Evolutionary conservation across 2,888 invertebrate genomes (phyloP).

Genomic region (Metalampra italica): DNA sequence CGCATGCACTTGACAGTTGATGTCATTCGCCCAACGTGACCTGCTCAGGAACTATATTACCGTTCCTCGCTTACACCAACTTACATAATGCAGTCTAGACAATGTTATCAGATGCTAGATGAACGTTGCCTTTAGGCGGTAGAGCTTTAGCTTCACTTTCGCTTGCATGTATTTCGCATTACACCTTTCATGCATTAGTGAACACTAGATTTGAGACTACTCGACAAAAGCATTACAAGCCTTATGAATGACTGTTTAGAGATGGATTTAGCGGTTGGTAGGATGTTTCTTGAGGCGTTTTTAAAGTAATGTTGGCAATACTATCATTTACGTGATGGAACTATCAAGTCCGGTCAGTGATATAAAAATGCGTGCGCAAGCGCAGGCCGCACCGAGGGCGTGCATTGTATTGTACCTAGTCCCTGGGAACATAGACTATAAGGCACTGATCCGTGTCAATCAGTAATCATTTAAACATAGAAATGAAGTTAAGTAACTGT

Average conservation of each 20-base stretch:
- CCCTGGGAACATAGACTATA: slow-evolving; percentile 41
- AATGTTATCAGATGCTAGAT: slow-evolving; percentile 43
- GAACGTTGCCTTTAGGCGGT: slow-evolving; percentile 48
- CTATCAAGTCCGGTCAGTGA: slow-evolving; percentile 54
- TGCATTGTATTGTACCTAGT: slow-evolving; percentile 42
- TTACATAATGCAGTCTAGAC: slow-evolving; percentile 69
- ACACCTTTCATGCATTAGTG: slow-evolving; percentile 42
- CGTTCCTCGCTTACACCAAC: slow-evolving; percentile 64
- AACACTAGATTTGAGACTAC: slow-evolving; percentile 31
- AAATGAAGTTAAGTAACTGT: slow-evolving; percentile 34
- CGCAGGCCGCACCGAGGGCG: slow-evolving; percentile 30
- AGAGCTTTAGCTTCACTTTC: slow-evolving; percentile 57
- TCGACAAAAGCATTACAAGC: slow-evolving; percentile 4
- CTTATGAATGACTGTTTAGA: background rate
- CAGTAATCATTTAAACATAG: slow-evolving; percentile 32
- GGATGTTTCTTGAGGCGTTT: slow-evolving; percentile 29
- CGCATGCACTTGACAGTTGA: slow-evolving; percentile 69
- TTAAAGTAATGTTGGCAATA: slow-evolving; percentile 28
- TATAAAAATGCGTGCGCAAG: slow-evolving; percentile 46
- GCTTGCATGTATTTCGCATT: slow-evolving; percentile 41
- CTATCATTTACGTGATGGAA: slow-evolving; percentile 71
- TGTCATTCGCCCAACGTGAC: slow-evolving; percentile 72
- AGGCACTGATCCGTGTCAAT: slow-evolving; percentile 31
- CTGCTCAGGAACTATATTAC: slow-evolving; percentile 71
- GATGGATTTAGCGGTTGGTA: slow-evolving; percentile 22